Evolutionary conservation across 2,797 vertebrate species (phyloP), one percentile per base, ranked within the genome.

Genomic region (Lerista edwardsae): DNA sequence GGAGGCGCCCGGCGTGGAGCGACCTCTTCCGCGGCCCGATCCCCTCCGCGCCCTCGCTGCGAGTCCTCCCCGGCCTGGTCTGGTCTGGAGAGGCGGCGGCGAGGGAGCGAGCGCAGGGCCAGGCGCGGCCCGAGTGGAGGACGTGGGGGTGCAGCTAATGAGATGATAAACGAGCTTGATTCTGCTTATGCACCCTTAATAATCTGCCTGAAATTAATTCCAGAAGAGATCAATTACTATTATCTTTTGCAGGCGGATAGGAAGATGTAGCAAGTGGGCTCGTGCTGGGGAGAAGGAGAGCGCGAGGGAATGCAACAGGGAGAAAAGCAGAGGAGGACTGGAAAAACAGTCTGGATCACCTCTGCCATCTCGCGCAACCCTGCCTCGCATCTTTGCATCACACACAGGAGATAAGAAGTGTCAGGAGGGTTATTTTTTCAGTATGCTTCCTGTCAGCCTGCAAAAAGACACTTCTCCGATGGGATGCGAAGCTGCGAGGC

Each of bases 1-100:
- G 69, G 0, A 76, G 27, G 36, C 8, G 7, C 19, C 29, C 19
- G 9, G 23, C 17, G 44, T 29, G 2, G 65, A 47, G 72, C 21
- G 2, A 2, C 15, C 1, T 55, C 3, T 55, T 31, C 61, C 61
- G 3, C 29, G 72, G 82, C 90, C n/a, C n/a, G n/a, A 61, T 68
- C 75, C 29, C 64, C 72, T 1, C 4, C 39, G 75, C 82, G 64
- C 44, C 82, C 72, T 83, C 75, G 27, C 86, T 92, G 82, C 84
- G 82, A 76, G 78, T 44, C 84, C 79, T 31, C 25, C 36, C 1
- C 3, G 10, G 2, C 21, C 86, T 41, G 14, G 27, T 31, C 1
- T 3, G 10, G 2, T 25, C 86, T 41, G 14, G 27, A 68, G n/a
- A 86, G 23, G 84, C 74, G 88, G 74, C 55, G 83, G 86, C 77